Percentiles rank a stretch among this genome's conserved stretches.
Conservation (phyloP, 2,888 invertebrate genomes). For the Pollenia amentaria region DNA sequence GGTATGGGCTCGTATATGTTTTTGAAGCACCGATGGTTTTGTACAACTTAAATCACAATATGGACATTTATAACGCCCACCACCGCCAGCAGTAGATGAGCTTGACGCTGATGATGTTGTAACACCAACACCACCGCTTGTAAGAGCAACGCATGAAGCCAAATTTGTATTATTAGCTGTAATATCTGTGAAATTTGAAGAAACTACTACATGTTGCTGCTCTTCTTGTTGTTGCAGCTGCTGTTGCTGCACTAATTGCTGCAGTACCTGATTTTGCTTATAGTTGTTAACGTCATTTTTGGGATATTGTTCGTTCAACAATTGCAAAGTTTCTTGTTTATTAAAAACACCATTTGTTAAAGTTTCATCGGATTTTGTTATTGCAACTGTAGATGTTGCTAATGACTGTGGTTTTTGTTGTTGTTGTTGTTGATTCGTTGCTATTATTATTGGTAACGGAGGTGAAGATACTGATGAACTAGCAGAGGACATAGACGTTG, state of each 20-base stretch:
- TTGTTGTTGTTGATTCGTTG: constrained; percentile 36
- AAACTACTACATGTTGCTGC: constrained; percentile 29
- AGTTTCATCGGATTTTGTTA: constrained; percentile 48
- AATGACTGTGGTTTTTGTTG: constrained; percentile 60
- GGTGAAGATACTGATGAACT: constrained; percentile 80
- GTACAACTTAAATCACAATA: constrained; percentile 95
- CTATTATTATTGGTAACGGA: constrained; percentile 77
- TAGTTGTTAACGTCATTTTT: constrained; percentile 42
- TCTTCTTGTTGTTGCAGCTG: constrained; percentile 41
- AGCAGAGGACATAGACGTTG: constrained; percentile 80
- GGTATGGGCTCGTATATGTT: constrained; percentile 97
- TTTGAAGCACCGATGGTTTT: constrained; percentile 96
- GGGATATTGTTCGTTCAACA: constrained; percentile 27
- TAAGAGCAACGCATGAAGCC: background rate
- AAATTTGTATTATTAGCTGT: constrained; percentile 24
- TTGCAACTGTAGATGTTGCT: constrained; percentile 2
- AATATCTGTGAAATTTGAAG: constrained; percentile 27
- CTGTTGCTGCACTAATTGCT: constrained; percentile 52
- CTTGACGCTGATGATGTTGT: constrained; percentile 29
- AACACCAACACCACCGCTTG: background rate
- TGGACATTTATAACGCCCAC: constrained; percentile 92
- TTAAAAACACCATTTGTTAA: constrained; percentile 67
- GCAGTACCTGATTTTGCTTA: constrained; percentile 52
- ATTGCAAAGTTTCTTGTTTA: constrained; percentile 40
- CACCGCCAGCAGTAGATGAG: constrained; percentile 59